Conservation (phyloP, 2,113 vertebrate species). For the Castor canadensis region DNA sequence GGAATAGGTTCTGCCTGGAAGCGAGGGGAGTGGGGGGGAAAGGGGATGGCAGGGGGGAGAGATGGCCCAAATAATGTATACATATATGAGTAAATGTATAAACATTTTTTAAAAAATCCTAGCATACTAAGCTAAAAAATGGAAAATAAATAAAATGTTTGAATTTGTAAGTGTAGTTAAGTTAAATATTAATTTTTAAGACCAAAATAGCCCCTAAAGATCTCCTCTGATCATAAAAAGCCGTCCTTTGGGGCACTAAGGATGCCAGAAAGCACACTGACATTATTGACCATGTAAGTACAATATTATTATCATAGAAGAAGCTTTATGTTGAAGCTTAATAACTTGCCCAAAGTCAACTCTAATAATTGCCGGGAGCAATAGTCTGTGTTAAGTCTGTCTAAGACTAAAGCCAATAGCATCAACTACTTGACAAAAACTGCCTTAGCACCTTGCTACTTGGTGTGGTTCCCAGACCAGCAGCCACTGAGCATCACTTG, state of each 20-base stretch:
- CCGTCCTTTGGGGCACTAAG: neutral
- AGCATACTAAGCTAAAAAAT: too few species aligned
- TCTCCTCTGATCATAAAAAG: neutral
- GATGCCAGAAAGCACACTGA: neutral
- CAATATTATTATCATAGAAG: neutral
- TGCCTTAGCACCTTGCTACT: neutral
- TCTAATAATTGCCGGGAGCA: neutral
- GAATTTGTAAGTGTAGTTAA: neutral
- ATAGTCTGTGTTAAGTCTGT: neutral
- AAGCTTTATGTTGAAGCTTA: neutral
- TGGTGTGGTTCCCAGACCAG: neutral
- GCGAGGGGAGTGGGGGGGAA: too few species aligned
- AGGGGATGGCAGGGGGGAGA: too few species aligned
- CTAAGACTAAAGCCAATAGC: neutral
- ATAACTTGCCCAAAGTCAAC: neutral
- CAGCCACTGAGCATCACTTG: neutral
- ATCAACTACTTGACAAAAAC: neutral
- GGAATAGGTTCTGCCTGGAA: too few species aligned
- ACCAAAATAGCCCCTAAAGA: neutral
- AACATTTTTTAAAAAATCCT: too few species aligned
- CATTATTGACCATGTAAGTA: neutral
- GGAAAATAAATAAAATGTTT: neutral
- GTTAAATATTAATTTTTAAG: neutral
- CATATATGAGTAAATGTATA: too few species aligned
- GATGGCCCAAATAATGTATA: too few species aligned